Percentiles rank a stretch among this genome's conserved stretches.
These are phyloP conservation scores for Megathymus violae DNA, from an alignment of 1,140 invertebrate species.

Conservation along the genomic window DNA sequence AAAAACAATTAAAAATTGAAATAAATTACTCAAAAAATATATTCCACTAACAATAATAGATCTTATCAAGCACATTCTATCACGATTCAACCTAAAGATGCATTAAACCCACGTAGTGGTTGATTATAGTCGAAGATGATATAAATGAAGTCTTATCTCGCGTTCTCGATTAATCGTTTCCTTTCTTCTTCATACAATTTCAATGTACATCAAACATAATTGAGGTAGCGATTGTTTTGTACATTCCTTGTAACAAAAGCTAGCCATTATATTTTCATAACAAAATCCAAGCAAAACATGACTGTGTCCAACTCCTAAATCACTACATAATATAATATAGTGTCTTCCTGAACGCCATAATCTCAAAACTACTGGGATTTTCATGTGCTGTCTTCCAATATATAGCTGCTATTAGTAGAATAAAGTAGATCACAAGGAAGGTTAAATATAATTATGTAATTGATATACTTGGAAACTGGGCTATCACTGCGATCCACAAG, in stretches of 20 bases:
- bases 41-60: neutral
- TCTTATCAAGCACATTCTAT: neutral
- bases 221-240: constrained; percentile 47
- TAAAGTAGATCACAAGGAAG: too few relatives aligned
- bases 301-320: too few relatives aligned
- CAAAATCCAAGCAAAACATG: too few relatives aligned
- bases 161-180: constrained; percentile 34
- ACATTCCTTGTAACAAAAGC: constrained; percentile 52
- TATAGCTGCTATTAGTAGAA: too few relatives aligned
- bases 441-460: too few relatives aligned
- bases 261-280: constrained; percentile 13
- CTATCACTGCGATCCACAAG: too few relatives aligned
- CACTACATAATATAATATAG: too few relatives aligned
- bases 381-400: too few relatives aligned
- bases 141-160: constrained; percentile 21
- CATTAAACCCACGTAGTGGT: constrained; percentile 13
- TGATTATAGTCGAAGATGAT: constrained; percentile 20
- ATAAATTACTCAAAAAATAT: neutral
- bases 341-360: too few relatives aligned
- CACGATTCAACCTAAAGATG: neutral
- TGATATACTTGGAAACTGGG: too few relatives aligned
- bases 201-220: constrained; percentile 50
- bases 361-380: too few relatives aligned
- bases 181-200: constrained; percentile 38
- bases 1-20: too few relatives aligned